phyloP scores from a whole-genome alignment of 2,113 vertebrate species.

The Engystomops pustulosus region DNA sequence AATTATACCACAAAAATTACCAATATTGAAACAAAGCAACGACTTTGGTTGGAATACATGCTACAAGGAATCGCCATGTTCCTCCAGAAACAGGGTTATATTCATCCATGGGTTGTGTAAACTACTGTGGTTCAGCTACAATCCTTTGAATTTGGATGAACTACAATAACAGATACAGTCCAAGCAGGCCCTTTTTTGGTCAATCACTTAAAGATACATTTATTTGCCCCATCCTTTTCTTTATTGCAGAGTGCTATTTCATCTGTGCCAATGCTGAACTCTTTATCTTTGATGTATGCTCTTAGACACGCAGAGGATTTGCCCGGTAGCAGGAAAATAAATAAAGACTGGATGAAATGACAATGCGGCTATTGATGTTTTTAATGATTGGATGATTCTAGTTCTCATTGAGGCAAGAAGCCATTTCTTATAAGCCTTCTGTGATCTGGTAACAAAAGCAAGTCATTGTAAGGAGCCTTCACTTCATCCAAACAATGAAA shows the following conservation, averaged over 20 bases:
- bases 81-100: too few species aligned
- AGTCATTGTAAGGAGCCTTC: neutral
- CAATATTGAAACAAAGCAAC: too few species aligned
- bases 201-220: too few species aligned
- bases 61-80: too few species aligned
- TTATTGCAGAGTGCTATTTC: neutral
- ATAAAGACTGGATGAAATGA: neutral
- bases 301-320: neutral
- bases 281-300: neutral
- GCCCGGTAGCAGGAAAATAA: neutral
- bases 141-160: too few species aligned
- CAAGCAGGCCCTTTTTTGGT: too few species aligned
- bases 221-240: neutral
- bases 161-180: too few species aligned
- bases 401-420: neutral
- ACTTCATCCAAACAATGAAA: neutral
- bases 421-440: neutral
- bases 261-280: neutral
- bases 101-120: too few species aligned
- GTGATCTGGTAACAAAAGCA: neutral
- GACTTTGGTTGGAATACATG: too few species aligned
- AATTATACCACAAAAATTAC: too few species aligned
- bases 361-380: neutral
- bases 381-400: conserved; percentile 8
- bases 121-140: too few species aligned